phyloP scores from a whole-genome alignment of 2,888 invertebrate species.

The Platypus cylindrus region DNA sequence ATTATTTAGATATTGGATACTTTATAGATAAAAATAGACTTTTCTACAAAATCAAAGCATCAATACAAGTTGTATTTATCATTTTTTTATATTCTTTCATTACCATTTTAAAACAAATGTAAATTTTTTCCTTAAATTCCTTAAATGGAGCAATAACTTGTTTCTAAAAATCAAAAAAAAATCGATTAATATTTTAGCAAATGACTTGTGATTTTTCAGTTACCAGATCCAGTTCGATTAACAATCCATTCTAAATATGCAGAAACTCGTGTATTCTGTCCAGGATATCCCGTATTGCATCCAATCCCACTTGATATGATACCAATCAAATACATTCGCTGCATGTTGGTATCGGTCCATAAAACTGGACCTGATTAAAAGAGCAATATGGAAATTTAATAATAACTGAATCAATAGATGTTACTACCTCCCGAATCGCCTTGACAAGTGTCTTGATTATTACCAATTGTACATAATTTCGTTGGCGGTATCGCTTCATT shows the following conservation, averaged over 20 bases:
- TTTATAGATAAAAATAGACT: too few relatives aligned
- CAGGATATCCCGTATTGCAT: slow-evolving; percentile 40
- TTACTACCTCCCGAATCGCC: slow-evolving; percentile 22
- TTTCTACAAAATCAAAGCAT: too few relatives aligned
- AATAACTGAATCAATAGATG: too few relatives aligned
- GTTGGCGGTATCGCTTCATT: slow-evolving; percentile 20
- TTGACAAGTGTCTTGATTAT: slow-evolving; percentile 19
- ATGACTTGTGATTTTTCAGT: neutral
- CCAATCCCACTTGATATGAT: slow-evolving; percentile 42
- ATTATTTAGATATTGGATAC: too few relatives aligned
- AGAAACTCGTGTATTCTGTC: slow-evolving; percentile 44
- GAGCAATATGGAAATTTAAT: neutral
- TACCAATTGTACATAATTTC: slow-evolving; percentile 17
- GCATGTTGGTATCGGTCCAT: slow-evolving; percentile 35
- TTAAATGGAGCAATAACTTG: slow-evolving; percentile 8
- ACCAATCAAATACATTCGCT: slow-evolving; percentile 35
- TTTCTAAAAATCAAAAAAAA: slow-evolving; percentile 7
- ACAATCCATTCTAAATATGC: slow-evolving; percentile 43
- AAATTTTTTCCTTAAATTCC: neutral
- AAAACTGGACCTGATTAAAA: slow-evolving; percentile 18
- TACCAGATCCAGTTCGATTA: slow-evolving; percentile 5
- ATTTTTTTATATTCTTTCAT: too few relatives aligned
- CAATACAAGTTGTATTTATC: too few relatives aligned
- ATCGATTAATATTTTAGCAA: neutral
- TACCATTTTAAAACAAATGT: too few relatives aligned